These are phyloP conservation scores for Sandelia bainsii DNA, from an alignment of 2,797 vertebrate genomes.

Conservation along the genomic window DNA sequence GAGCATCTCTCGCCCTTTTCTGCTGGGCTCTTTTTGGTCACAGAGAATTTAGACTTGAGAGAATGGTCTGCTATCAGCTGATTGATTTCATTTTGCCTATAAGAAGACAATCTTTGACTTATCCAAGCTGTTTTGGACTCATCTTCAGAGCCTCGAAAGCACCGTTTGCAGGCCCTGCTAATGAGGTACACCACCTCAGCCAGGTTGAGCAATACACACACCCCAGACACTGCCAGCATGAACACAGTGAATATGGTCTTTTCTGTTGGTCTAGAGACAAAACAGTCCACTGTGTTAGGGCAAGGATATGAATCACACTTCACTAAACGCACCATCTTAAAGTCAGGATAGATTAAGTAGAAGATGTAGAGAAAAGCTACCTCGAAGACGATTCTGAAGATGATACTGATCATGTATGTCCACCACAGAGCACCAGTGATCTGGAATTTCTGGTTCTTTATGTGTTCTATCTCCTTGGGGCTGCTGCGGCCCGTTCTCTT, in stretches of 20 bases:
- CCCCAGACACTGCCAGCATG: constrained; percentile 93
- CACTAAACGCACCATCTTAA: constrained; percentile 96
- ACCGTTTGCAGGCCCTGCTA: constrained; percentile 87
- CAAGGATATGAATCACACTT: constrained; percentile 97
- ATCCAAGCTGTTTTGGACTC: constrained; percentile 86
- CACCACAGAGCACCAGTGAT: constrained; percentile 96
- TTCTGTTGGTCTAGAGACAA: constrained; percentile 96
- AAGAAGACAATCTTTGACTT: constrained; percentile 87
- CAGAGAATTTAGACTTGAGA: constrained; percentile 81
- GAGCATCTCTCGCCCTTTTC: constrained; percentile 83
- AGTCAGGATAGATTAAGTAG: constrained; percentile 95
- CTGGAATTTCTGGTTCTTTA: constrained; percentile 94
- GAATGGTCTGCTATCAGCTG: constrained; percentile 89
- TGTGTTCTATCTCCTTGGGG: constrained; percentile 90
- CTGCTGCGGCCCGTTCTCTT: constrained; percentile 86
- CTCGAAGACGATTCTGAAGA: constrained; percentile 94
- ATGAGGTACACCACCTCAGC: constrained; percentile 93
- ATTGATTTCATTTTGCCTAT: constrained; percentile 94
- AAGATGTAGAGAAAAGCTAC: constrained; percentile 96
- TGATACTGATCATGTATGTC: constrained; percentile 95
- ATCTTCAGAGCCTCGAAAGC: constrained; percentile 81
- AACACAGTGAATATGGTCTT: constrained; percentile 98
- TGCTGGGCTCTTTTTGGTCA: constrained; percentile 77
- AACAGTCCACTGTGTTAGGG: constrained; percentile 98
- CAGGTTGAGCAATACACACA: constrained; percentile 96